These are phyloP conservation scores for sheep (Ovis aries) DNA, from an alignment of 2,113 vertebrate genomes.

Conservation along the genomic window ARS-UI_Ramb_v3.0 NC_056063.1:26442501-26443000, in stretches of 20 bases:
- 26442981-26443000: not conserved
- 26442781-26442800: not conserved
- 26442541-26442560: not conserved
- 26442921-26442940: not conserved
- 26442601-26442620: not conserved
- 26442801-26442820: not conserved
- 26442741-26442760: not conserved
- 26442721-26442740: not conserved
- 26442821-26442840: not conserved
- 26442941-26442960: not conserved
- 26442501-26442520: not conserved
- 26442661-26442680: not conserved
- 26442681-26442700: not conserved
- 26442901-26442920: not conserved
- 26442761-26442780: not conserved
- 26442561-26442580: not conserved
- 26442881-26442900: not conserved
- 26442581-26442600: not conserved
- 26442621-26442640: not conserved
- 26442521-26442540: not conserved
- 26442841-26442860: not conserved
- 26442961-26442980: not conserved
- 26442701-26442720: not conserved
- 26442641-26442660: not conserved
- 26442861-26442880: slow-evolving; percentile 3